phyloP scores from a whole-genome alignment of 2,113 vertebrate species.

The Tringa solitaria region DNA sequence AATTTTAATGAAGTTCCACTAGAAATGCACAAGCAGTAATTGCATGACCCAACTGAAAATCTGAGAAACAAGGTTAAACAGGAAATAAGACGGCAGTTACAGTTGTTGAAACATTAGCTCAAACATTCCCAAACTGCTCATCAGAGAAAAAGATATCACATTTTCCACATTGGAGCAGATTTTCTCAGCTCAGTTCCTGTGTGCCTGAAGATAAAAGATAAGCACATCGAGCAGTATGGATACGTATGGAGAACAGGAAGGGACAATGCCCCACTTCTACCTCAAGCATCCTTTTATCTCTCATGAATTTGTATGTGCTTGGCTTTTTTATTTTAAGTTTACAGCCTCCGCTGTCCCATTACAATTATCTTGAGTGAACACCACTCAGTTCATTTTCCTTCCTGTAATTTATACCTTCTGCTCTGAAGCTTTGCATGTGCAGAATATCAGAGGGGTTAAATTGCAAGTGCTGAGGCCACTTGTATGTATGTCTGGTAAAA shows the following conservation, averaged over 20 bases:
- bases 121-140: not conserved
- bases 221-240: not conserved
- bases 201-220: not conserved
- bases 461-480: not conserved
- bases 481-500: not conserved
- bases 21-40: not conserved
- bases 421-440: not conserved
- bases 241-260: not conserved
- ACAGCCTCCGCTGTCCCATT: not conserved
- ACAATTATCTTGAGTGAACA: not conserved
- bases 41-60: not conserved
- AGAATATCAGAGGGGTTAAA: not conserved
- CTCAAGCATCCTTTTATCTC: conserved; percentile 4
- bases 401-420: not conserved
- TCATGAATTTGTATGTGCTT: conserved; percentile 9
- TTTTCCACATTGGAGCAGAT: not conserved
- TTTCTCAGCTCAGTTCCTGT: not conserved
- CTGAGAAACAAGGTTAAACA: not conserved
- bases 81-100: not conserved
- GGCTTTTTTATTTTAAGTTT: conserved; percentile 10
- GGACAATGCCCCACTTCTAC: not conserved
- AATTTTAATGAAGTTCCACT: conserved; percentile 5
- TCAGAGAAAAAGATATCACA: not conserved
- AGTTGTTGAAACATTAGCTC: not conserved
- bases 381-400: not conserved